These are phyloP conservation scores for Oreochromis mossambicus DNA, from an alignment of 2,797 vertebrate species.

Conservation along the genomic window DNA sequence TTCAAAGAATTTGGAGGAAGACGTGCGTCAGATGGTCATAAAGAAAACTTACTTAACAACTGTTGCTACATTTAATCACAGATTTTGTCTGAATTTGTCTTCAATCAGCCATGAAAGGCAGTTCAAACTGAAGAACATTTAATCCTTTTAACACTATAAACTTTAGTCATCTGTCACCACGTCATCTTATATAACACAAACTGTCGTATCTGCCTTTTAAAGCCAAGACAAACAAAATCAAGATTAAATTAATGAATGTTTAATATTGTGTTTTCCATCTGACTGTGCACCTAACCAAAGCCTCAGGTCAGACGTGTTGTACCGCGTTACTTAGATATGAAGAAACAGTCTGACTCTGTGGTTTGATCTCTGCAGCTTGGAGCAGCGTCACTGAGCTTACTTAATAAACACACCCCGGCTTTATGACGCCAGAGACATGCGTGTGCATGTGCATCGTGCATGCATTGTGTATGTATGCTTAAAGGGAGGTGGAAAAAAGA, in stretches of 20 bases:
- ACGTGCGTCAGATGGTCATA: neutral
- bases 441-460: neutral
- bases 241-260: conserved; percentile 2
- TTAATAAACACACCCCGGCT: neutral
- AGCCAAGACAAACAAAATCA: conserved; percentile 33
- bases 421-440: neutral
- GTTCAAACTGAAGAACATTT: neutral
- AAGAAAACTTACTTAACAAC: neutral
- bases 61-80: neutral
- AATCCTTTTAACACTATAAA: neutral
- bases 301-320: neutral
- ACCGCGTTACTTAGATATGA: neutral
- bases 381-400: neutral
- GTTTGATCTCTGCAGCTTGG: neutral
- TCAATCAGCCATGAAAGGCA: neutral
- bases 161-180: neutral
- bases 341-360: conserved; percentile 24
- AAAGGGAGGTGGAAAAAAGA: conserved; percentile 22
- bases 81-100: neutral
- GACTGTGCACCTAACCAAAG: conserved; percentile 8
- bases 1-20: neutral
- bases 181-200: neutral
- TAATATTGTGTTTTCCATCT: neutral
- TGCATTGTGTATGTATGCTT: neutral
- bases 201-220: neutral